phyloP scores from a whole-genome alignment of 2,113 vertebrate genomes.

The Channa argus region DNA sequence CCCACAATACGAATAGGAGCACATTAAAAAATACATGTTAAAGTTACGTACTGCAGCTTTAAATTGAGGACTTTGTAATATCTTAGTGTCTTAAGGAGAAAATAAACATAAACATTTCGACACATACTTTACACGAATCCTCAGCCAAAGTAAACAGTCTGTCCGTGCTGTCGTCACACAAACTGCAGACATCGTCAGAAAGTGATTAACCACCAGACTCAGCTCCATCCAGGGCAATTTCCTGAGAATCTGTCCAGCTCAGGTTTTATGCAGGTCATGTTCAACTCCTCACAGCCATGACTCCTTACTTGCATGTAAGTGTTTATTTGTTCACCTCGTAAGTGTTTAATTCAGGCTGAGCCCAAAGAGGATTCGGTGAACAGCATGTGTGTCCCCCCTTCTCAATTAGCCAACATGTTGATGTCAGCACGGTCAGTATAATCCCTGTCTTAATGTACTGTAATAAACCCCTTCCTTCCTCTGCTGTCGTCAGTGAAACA shows the following conservation, averaged over 20 bases:
- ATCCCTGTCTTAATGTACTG: conserved; percentile 58
- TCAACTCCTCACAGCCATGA: background rate
- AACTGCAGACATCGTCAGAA: too few species aligned
- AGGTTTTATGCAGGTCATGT: background rate
- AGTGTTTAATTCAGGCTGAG: conserved; percentile 49
- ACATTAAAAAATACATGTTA: too few species aligned
- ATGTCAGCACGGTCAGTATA: conserved; percentile 72
- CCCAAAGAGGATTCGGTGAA: conserved; percentile 66
- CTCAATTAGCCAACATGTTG: conserved; percentile 68
- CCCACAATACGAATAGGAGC: too few species aligned
- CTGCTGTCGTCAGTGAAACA: conserved; percentile 5
- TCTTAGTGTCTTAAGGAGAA: too few species aligned
- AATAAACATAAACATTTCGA: too few species aligned
- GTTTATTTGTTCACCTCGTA: conserved; percentile 6
- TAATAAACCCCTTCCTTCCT: conserved; percentile 26
- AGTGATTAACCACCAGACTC: background rate
- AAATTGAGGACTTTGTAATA: too few species aligned
- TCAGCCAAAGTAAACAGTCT: too few species aligned
- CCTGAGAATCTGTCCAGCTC: background rate
- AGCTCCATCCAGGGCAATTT: background rate
- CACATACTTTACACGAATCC: too few species aligned
- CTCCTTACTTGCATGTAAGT: background rate
- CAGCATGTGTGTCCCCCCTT: conserved; percentile 12
- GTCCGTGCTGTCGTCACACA: too few species aligned
- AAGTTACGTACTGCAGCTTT: too few species aligned